Evolutionary conservation across 2,797 vertebrate genomes (phyloP), one percentile per base, ranked within the genome.

Genomic region (Pteronotus mesoamericanus): DNA sequence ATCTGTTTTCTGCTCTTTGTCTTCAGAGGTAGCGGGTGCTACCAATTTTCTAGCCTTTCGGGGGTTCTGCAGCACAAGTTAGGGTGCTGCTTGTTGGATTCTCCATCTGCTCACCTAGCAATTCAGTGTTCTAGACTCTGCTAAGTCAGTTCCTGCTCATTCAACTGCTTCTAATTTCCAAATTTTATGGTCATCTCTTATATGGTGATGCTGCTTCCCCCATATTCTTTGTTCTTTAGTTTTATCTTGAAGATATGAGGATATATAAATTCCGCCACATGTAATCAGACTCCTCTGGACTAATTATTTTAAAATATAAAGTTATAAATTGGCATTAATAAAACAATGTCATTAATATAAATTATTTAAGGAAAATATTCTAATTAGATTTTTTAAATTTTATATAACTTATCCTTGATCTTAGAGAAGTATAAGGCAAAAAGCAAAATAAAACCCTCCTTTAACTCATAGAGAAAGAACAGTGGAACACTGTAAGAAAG

Each of bases 231-330:
- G 42, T 37, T 79, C 48, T 94, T 72, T 42, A n/a, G 39, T 7
- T 66, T 68, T 89, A 68, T 48, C 21, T 44, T 61, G 34, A 87
- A 22, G 24, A 59, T 71, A 78, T 39, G 91, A 64, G 93, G 1
- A 86, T 29, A 59, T 55, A 42, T 34, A 75, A 66, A 59, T 68
- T 72, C 72, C 18, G 59, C 39, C 22, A 9, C 71, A 64, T 53
- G 79, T 83, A 84, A 37, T 53, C 46, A 75, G 46, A 89, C 32
- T 94, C 93, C 55, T 74, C 75, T 75, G n/a, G 86, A 86, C 48
- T 68, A 86, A 37, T 85, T 92, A 85, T 71, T 88, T 96, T 78
- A 12, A 80, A 83, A 77, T 34, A 26, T 69, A 44, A 87, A 87
- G 18, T 39, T 92, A 37, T 89, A 85, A 69, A 12, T 77, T 86